A percentile compares a stretch with the other conserved stretches of the same genome.
phyloP scores from a whole-genome alignment of 2,797 vertebrate genomes.

The Carcharodon carcharias region DNA sequence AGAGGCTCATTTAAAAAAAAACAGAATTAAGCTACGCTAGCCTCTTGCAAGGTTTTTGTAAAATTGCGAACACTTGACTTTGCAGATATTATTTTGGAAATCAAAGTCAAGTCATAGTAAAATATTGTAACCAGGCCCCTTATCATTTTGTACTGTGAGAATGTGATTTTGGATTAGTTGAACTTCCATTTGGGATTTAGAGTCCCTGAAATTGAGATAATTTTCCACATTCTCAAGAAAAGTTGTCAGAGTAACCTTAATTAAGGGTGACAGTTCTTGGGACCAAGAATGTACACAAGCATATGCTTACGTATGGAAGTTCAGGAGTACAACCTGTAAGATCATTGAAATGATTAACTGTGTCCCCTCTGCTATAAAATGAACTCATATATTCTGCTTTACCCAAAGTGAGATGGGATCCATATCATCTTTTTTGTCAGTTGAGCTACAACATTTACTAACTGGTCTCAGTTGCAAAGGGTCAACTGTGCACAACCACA shows the following conservation, averaged over 20 bases:
- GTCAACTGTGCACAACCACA: not conserved
- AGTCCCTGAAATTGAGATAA: not conserved
- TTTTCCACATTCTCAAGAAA: not conserved
- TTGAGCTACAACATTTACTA: not conserved
- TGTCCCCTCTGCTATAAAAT: not conserved
- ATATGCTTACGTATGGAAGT: not conserved
- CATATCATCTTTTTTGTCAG: not conserved
- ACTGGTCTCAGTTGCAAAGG: not conserved
- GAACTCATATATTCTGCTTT: not conserved
- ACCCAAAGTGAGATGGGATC: not conserved
- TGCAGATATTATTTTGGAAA: not conserved
- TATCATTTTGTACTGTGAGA: not conserved
- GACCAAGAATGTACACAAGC: too few relatives aligned
- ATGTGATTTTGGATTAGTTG: not conserved
- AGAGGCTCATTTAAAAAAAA: not conserved
- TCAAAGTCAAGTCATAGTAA: not conserved
- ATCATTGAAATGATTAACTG: not conserved
- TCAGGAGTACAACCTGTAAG: not conserved
- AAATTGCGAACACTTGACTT: not conserved
- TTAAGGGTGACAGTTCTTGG: not conserved
- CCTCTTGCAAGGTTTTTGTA: not conserved
- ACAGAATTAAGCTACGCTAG: not conserved
- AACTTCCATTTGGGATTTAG: not conserved
- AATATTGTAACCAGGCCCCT: not conserved
- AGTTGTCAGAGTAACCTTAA: too few relatives aligned